These are phyloP conservation scores for Streblospio benedicti DNA, from an alignment of 1,140 invertebrate species.

Conservation along the genomic window DNA sequence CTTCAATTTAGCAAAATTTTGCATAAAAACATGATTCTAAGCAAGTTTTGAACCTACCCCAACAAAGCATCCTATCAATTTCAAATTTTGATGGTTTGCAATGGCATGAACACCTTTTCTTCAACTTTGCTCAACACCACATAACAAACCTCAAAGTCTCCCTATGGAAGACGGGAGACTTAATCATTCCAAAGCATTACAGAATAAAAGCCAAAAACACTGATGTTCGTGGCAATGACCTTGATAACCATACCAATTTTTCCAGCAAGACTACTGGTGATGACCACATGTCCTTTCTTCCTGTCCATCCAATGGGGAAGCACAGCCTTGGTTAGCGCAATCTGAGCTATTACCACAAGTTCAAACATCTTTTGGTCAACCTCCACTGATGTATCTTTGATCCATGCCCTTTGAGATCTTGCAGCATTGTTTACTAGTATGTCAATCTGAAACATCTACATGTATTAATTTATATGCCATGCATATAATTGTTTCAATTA, in stretches of 20 bases:
- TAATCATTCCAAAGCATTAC: neutral
- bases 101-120: neutral
- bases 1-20: neutral
- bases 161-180: neutral
- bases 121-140: neutral
- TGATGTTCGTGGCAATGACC: neutral
- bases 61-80: too few species aligned
- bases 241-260: conserved; percentile 44
- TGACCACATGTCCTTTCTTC: conserved; percentile 59
- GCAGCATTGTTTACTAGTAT: conserved; percentile 76
- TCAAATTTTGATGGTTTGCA: neutral
- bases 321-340: conserved; percentile 62
- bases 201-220: neutral
- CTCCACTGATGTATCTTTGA: conserved; percentile 63
- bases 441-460: conserved; percentile 54
- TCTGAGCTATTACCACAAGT: conserved; percentile 67
- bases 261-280: conserved; percentile 66
- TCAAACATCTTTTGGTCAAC: conserved; percentile 74
- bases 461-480: neutral
- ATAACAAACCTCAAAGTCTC: neutral
- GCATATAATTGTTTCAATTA: neutral
- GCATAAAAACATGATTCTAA: neutral
- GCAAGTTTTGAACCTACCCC: neutral
- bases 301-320: conserved; percentile 58
- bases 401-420: conserved; percentile 66